These are phyloP conservation scores for Psix sp. DNA, from an alignment of 1,140 invertebrate species.

Conservation along the genomic window DNA sequence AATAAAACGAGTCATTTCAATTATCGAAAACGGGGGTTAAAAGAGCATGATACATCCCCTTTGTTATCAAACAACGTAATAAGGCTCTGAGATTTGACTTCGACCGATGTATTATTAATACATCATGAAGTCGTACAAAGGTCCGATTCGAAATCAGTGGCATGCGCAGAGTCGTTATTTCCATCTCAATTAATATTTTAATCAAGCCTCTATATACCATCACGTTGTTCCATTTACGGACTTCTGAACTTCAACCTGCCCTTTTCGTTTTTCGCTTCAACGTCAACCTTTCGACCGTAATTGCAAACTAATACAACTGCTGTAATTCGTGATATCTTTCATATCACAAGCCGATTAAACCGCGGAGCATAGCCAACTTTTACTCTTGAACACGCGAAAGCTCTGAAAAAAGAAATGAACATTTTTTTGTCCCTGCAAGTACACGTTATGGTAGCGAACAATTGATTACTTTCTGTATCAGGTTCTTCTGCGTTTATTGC, in stretches of 20 bases:
- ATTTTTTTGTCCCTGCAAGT: too few relatives aligned
- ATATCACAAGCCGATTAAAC: constrained; percentile 41
- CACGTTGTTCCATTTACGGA: constrained; percentile 71
- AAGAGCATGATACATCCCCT: constrained; percentile 48
- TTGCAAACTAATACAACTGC: constrained; percentile 53
- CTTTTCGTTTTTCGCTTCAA: constrained; percentile 57
- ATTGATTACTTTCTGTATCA: too few relatives aligned
- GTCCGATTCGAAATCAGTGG: constrained; percentile 62
- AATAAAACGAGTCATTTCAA: constrained; percentile 49
- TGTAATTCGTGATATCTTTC: constrained; percentile 42
- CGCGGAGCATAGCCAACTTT: constrained; percentile 11
- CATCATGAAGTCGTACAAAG: constrained; percentile 60
- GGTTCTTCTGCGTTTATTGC: too few relatives aligned
- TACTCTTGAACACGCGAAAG: not conserved
- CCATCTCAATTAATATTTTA: constrained; percentile 74
- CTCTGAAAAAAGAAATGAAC: too few relatives aligned
- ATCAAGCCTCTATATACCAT: constrained; percentile 69
- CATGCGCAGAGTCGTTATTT: constrained; percentile 68
- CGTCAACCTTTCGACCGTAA: constrained; percentile 57
- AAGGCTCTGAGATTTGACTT: constrained; percentile 48
- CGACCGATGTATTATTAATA: constrained; percentile 59
- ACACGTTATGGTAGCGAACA: too few relatives aligned
- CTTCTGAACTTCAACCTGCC: constrained; percentile 66
- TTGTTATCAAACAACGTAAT: constrained; percentile 52
- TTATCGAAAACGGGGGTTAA: constrained; percentile 52